These are phyloP conservation scores for Chelonus insularis DNA, from an alignment of 1,140 invertebrate species.

Conservation along the genomic window DNA sequence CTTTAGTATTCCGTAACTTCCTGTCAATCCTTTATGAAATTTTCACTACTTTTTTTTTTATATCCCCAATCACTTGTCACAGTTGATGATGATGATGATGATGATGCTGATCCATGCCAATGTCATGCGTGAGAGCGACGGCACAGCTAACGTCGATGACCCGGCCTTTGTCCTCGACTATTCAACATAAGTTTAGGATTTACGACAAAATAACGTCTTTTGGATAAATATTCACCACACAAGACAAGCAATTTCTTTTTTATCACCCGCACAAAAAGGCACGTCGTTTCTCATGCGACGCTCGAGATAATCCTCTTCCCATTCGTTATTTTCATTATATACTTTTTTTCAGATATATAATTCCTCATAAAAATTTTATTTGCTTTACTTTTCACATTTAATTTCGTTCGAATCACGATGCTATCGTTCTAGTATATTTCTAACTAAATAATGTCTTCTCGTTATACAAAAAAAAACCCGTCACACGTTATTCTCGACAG, in stretches of 20 bases:
- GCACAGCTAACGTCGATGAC: conserved; percentile 3
- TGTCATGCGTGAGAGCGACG: conserved; percentile 12
- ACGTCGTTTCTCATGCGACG: conserved; percentile 23
- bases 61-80: background rate
- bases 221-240: conserved; percentile 13
- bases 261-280: conserved; percentile 22
- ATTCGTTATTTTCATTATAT: background rate
- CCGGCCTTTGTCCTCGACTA: conserved; percentile 3
- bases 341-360: background rate
- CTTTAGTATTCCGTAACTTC: background rate
- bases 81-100: conserved; percentile 5
- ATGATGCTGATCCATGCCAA: conserved; percentile 2
- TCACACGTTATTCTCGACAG: background rate
- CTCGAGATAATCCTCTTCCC: conserved; percentile 3
- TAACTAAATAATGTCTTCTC: background rate
- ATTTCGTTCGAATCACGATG: too few relatives aligned
- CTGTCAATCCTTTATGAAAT: background rate
- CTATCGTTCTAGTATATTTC: background rate
- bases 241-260: conserved; percentile 11
- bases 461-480: background rate
- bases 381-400: background rate
- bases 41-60: background rate
- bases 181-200: background rate
- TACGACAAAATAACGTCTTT: conserved; percentile 3
- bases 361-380: background rate